Conservation (phyloP, 2,888 invertebrate genomes). For the Cheilosia soror region DNA sequence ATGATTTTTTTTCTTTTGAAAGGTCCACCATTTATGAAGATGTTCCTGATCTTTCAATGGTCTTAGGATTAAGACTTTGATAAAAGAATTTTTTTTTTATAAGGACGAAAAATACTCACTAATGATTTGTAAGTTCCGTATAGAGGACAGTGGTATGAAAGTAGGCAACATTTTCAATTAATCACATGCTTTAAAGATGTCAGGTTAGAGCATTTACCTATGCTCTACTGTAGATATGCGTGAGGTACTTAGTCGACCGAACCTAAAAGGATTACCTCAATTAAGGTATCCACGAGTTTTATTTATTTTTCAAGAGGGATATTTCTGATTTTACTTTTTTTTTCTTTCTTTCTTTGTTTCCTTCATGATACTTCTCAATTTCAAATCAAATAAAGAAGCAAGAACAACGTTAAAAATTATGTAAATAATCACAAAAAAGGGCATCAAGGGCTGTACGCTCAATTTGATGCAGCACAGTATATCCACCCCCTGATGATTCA, state of each 20-base stretch:
- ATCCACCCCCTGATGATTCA: conserved; percentile 9
- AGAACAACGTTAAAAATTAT: conserved; percentile 70
- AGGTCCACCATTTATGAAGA: conserved; percentile 36
- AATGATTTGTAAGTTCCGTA: conserved; percentile 48
- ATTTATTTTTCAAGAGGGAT: conserved; percentile 67
- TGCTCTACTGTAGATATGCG: conserved; percentile 31
- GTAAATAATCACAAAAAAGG: conserved; percentile 65
- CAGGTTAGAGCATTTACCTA: conserved; percentile 39
- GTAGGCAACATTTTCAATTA: conserved; percentile 45
- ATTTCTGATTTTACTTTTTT: conserved; percentile 38
- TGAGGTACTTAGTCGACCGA: conserved; percentile 70
- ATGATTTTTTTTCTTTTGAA: conserved; percentile 20
- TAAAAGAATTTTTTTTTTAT: conserved; percentile 27
- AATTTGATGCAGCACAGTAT: conserved; percentile 54
- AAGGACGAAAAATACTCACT: conserved; percentile 50
- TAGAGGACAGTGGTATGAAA: conserved; percentile 5
- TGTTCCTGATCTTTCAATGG: conserved; percentile 61
- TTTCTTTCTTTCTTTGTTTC: background rate
- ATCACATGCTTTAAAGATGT: conserved; percentile 51
- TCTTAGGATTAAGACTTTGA: conserved; percentile 64
- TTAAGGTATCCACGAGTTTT: conserved; percentile 71
- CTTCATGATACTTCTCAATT: conserved; percentile 56
- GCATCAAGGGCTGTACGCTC: conserved; percentile 67
- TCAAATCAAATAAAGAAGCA: conserved; percentile 65
- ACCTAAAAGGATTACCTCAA: conserved; percentile 76